A percentile compares a stretch with the other conserved stretches of the same genome.
Conservation (phyloP, 2,113 vertebrate species). For the Pelobates fuscus region DNA sequence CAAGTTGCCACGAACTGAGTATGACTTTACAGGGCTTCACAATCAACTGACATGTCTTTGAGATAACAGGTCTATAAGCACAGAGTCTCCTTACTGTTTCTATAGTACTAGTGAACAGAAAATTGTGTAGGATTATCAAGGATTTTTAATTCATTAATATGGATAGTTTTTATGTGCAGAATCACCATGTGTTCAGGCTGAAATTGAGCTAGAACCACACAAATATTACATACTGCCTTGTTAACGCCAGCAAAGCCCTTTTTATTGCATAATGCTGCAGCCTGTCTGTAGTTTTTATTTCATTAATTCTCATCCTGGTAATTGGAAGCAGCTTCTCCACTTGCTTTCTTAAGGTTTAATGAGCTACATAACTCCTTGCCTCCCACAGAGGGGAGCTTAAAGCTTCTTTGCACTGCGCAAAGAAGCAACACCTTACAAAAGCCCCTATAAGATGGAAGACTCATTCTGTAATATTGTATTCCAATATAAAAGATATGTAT, state of each 20-base stretch:
- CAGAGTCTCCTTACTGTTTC: constrained; percentile 51
- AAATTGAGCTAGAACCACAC: constrained; percentile 62
- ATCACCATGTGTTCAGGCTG: constrained; percentile 59
- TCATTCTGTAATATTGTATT: not conserved
- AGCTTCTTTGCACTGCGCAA: constrained; percentile 58
- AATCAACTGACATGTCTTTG: constrained; percentile 38
- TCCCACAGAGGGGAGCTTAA: constrained; percentile 64
- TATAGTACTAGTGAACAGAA: constrained; percentile 57
- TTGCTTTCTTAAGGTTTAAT: constrained; percentile 72
- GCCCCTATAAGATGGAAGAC: constrained; percentile 1
- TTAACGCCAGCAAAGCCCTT: constrained; percentile 61
- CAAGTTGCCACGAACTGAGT: constrained; percentile 35
- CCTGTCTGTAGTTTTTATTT: constrained; percentile 66
- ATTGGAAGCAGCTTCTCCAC: constrained; percentile 73
- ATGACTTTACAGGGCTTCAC: constrained; percentile 32
- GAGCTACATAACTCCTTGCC: constrained; percentile 66
- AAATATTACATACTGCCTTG: constrained; percentile 63
- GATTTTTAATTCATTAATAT: constrained; percentile 70
- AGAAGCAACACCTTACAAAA: constrained; percentile 51
- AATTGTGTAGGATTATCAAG: constrained; percentile 62
- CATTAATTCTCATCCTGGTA: constrained; percentile 75
- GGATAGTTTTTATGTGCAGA: constrained; percentile 65
- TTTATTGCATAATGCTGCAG: constrained; percentile 66
- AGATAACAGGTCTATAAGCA: constrained; percentile 43
- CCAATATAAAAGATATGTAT: not conserved